A percentile compares a stretch with the other conserved stretches of the same genome.
phyloP scores from a whole-genome alignment of 2,888 invertebrate genomes.

The Allygus modestus region DNA sequence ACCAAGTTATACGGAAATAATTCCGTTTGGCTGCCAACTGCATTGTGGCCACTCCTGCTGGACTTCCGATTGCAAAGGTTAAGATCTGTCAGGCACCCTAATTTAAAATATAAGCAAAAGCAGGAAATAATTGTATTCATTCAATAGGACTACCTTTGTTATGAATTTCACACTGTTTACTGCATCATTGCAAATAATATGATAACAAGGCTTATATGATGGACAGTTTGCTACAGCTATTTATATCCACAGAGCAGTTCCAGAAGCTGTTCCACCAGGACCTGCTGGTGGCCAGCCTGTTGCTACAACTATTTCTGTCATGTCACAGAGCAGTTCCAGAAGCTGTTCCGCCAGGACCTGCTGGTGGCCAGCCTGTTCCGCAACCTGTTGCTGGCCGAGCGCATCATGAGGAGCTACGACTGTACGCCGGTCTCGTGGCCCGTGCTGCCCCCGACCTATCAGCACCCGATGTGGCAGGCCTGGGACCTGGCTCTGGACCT shows the following conservation, averaged over 20 bases:
- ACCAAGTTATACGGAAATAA: too few relatives aligned
- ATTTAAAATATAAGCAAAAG: too few relatives aligned
- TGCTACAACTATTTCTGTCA: constrained; percentile 97
- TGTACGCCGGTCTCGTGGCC: constrained; percentile 98
- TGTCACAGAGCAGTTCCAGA: constrained; percentile 91
- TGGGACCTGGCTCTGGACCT: constrained; percentile 99
- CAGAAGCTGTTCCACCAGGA: constrained; percentile 98
- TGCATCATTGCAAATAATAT: too few relatives aligned
- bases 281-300: constrained; percentile 97
- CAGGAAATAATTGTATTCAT: too few relatives aligned
- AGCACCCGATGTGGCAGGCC: constrained; percentile 95
- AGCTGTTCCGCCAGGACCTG: constrained; percentile 97
- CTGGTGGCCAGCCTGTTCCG: constrained; percentile 98
- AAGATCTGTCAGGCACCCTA: too few relatives aligned
- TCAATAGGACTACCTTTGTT: too few relatives aligned
- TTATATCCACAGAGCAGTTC: constrained; percentile 86
- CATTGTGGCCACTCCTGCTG: too few relatives aligned
- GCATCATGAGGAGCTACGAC: constrained; percentile 97
- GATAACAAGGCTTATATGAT: too few relatives aligned
- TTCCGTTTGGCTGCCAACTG: too few relatives aligned
- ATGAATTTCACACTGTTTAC: too few relatives aligned
- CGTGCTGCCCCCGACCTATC: constrained; percentile 92
- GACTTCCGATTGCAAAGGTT: too few relatives aligned
- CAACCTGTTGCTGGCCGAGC: constrained; percentile 97
- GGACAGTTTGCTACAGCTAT: too few relatives aligned